Percentiles rank a stretch among this genome's conserved stretches.
These are phyloP conservation scores for Lamellibrachia satsuma DNA, from an alignment of 2,888 invertebrate genomes.

Conservation along the genomic window DNA sequence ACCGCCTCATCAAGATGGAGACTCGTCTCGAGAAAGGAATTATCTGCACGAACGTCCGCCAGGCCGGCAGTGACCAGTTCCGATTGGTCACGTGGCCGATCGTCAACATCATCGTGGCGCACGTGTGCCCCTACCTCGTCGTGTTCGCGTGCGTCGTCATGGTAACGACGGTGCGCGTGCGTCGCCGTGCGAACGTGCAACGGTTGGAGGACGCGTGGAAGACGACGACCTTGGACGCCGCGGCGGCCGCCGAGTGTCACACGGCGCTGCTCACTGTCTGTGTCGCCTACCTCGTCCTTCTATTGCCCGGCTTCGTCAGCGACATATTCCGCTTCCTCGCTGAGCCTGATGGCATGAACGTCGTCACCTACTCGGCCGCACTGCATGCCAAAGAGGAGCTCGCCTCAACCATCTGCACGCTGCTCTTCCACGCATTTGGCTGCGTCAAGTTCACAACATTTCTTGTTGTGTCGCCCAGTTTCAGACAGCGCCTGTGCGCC, in stretches of 20 bases:
- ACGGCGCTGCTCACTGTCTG: constrained; percentile 40
- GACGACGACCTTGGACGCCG: constrained; percentile 43
- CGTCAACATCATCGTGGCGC: constrained; percentile 51
- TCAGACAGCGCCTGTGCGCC: background rate
- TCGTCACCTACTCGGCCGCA: constrained; percentile 26
- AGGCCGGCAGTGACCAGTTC: constrained; percentile 44
- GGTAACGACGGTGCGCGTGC: constrained; percentile 35
- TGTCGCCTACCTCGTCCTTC: constrained; percentile 41
- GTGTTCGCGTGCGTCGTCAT: constrained; percentile 48
- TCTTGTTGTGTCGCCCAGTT: background rate
- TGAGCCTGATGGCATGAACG: constrained; percentile 24
- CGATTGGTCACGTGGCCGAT: constrained; percentile 54
- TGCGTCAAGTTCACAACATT: constrained; percentile 51
- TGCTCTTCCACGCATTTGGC: constrained; percentile 44
- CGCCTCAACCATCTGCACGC: constrained; percentile 37
- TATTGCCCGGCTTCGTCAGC: constrained; percentile 42
- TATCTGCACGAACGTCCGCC: constrained; percentile 39
- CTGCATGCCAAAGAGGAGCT: constrained; percentile 33
- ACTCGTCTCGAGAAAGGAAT: constrained; percentile 35
- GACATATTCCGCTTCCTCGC: constrained; percentile 39
- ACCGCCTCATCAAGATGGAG: constrained; percentile 48
- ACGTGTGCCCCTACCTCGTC: constrained; percentile 52
- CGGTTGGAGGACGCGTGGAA: constrained; percentile 43
- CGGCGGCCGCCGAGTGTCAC: constrained; percentile 41
- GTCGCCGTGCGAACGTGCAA: constrained; percentile 27